Percentiles rank a stretch among this genome's conserved stretches.
These are phyloP conservation scores for Halichoerus grypus DNA, from an alignment of 2,113 vertebrate genomes.

Conservation along the genomic window DNA sequence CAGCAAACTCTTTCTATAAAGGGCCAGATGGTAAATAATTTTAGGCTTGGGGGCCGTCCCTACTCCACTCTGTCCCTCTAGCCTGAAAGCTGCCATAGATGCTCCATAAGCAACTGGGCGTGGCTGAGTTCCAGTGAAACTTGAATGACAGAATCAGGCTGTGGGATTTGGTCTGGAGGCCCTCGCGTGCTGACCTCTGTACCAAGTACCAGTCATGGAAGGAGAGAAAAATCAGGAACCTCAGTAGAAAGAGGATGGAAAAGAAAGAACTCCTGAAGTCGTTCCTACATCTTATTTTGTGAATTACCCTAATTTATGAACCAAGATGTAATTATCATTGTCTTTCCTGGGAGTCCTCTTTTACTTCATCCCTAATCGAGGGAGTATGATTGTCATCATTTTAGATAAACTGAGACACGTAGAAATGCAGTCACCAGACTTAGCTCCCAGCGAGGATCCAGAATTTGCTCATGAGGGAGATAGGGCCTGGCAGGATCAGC, in stretches of 20 bases:
- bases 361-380: not conserved
- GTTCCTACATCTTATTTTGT: not conserved
- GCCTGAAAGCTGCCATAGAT: not conserved
- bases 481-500: too few species aligned
- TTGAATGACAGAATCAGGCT: not conserved
- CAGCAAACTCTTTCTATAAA: not conserved
- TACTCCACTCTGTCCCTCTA: not conserved
- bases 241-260: not conserved
- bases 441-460: not conserved
- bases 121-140: not conserved
- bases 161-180: not conserved
- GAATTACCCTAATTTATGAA: not conserved
- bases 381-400: not conserved
- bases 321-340: not conserved
- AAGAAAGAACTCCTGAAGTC: not conserved
- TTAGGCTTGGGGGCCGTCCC: not conserved
- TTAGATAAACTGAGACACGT: not conserved
- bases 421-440: not conserved
- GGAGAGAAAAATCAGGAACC: not conserved
- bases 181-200: not conserved
- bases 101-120: not conserved
- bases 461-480: not conserved
- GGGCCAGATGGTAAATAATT: not conserved
- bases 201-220: not conserved
- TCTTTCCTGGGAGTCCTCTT: conserved; percentile 11